Evolutionary conservation across 2,797 vertebrate species (phyloP), one percentile per base, ranked within the genome.

Genomic region (Cynodonichthys magdalenae): DNA sequence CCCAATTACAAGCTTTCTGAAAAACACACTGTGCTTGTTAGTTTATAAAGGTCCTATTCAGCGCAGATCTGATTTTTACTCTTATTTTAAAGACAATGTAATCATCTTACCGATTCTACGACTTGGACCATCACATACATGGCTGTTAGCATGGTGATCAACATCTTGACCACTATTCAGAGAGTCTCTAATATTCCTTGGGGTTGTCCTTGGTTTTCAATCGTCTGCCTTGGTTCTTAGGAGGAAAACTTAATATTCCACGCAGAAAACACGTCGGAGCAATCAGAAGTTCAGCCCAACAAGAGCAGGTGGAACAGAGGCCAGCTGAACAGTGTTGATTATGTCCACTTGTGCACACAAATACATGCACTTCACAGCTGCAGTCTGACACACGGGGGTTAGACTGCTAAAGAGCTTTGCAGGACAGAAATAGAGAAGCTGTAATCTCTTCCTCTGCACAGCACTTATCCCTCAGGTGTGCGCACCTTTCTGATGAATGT

Each of bases 141-240:
- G 0, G 93, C 95, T 19, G 94, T 95, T 81, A 96, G 88, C 91
- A 96, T 93, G 39, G 95, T 93, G 15, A 91, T 91, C 91, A 96
- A 88, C 95, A 96, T 96, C 82, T 77, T 87, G 78, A 65, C 79
- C 49, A 53, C 66, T 72, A 7, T 59, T 87, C 71, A 57, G 10
- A 2, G 20, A 9, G 12, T 62, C 50, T 69, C 39, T 59, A 9
- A 29, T 66, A 44, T 29, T 81, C 78, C 80, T 69, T 31, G 57
- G 70, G 39, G 46, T 66, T 53, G 50, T 69, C 42, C 28, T 71
- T 0, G 1, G 24, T 48, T 80, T 54, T 55, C 20, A 0, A 3
- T 45, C 17, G 34, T 20, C 71, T 46, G 72, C 76, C 62, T 63
- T 62, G 18, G 66, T 73, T 49, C 70, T 8, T 47, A 59, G 48